Evolutionary conservation across 2,113 vertebrate genomes (phyloP), one percentile per base, ranked within the genome.

Genomic region (Morphnarchus princeps): DNA sequence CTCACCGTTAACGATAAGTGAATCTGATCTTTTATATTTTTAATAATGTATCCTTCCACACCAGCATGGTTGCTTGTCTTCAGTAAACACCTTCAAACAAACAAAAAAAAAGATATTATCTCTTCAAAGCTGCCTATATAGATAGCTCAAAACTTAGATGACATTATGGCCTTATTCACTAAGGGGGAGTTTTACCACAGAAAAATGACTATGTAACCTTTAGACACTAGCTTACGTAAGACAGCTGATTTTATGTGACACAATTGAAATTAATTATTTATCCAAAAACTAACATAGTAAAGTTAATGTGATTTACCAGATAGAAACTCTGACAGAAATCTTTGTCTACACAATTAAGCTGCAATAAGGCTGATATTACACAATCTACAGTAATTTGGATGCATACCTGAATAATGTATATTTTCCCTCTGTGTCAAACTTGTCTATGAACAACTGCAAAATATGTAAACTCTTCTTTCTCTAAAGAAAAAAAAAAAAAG

Each of bases 21-120:
- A 69, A 99, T 98, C 93, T 99, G 99, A 96, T 98, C 99, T 97
- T 98, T 99, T 92, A 99, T 99, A 93, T 99, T 99, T 89, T 99
- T 99, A 92, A 99, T 98, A 82, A 99, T 97, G 71, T 98, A 98
- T 88, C 99, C 98, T 95, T 99, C 98, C 66, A 99, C 98, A 43
- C 99, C 99, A 67, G 99, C 97, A 83, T 99, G 99, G 87, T 98
- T 98, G 94, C 99, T 99, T 94, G 98, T 99, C 98, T 98, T 99
- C 96, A 99, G 93, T 93, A 99, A 98, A 95, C 98, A 99, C 97
- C 99, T 99, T 89, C 47, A 96, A 98, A 96, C 32, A 77, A 97
- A 96, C 47, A 91, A 36, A 76, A 87, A 87, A 43, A 38, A 32
- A 71, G 10, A n/a, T 25, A 85, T 66, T 87, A 82, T 65, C 55